Base-by-base conservation (phyloP, 2,888 invertebrate species). In the Pammene aurita region DNA sequence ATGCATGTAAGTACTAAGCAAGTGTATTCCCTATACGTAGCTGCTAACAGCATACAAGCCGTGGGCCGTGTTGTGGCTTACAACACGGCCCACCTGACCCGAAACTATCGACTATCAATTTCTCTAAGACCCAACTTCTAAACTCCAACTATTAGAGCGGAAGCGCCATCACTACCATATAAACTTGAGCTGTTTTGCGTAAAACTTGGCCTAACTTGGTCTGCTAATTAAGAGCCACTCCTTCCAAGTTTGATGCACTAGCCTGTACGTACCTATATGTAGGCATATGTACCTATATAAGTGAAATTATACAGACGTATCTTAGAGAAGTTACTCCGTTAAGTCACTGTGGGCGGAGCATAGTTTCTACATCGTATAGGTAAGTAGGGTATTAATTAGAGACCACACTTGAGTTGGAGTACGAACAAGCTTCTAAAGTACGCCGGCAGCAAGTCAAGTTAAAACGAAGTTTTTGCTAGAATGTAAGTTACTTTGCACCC, bases 211-310 rank as follows among this genome's bases (percentile, higher is more conserved):
- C 38, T 68, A 77, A 77, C 73, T 77, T 74, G 71, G 61, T 61
- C 64, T 58, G 76, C 77, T 76, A 77, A 77, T 77, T 77, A 77
- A 74, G 75, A 74, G 67, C 65, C 73, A 71, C 74, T 77, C 72
- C 46, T 71, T 58, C 60, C 70, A 75, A 77, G 73, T 77, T 77
- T 71, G 73, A 72, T 73, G 77, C 73, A 71, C 73, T 70, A 65
- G 58, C 69, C 67, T 71, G 58, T 62, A 54, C 13, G 7, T 62
- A 5, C 1, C 60, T 46, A 44, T 26, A 26, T 26, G 50, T 26
- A 52, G 26, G 26, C 10, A n/a, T 34, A 16, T 13, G 1, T 46
- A 55, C n/a, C 14, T 55, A 18, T 56, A 10, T 42, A 13, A 35
- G 11, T 60, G 60, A 9, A 18, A 26, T n/a, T 11, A 46, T 14